Percentiles rank a stretch among this genome's conserved stretches.
These are phyloP conservation scores for Pandion haliaetus DNA, from an alignment of 2,113 vertebrate species.

Conservation along the genomic window DNA sequence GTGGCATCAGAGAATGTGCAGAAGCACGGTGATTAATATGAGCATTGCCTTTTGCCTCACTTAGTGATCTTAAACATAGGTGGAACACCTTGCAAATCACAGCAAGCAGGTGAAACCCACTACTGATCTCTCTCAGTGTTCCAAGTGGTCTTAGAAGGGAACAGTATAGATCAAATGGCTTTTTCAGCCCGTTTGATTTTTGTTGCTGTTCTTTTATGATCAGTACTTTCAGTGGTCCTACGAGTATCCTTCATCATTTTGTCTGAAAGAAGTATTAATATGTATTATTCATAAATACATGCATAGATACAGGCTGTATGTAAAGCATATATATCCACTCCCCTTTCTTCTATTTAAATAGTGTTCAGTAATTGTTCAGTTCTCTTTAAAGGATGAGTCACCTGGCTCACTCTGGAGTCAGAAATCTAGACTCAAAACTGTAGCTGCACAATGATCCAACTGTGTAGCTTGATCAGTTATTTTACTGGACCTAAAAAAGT, in stretches of 20 bases:
- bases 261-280: background rate
- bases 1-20: background rate
- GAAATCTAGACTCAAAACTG: background rate
- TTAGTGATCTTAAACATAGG: background rate
- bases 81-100: background rate
- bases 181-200: background rate
- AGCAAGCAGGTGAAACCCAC: background rate
- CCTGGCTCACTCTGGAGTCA: background rate
- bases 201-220: background rate
- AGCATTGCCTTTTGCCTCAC: background rate
- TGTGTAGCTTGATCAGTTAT: background rate
- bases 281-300: background rate
- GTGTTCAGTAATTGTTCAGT: background rate
- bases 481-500: background rate
- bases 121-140: background rate
- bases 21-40: background rate
- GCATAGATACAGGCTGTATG: background rate
- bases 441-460: background rate
- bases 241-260: background rate
- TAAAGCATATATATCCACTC: background rate
- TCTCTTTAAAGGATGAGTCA: constrained; percentile 25
- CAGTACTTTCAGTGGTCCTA: background rate
- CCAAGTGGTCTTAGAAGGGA: background rate
- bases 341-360: background rate
- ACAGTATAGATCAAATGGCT: background rate